Conservation (phyloP, 2,797 vertebrate species). For the Anableps anableps region DNA sequence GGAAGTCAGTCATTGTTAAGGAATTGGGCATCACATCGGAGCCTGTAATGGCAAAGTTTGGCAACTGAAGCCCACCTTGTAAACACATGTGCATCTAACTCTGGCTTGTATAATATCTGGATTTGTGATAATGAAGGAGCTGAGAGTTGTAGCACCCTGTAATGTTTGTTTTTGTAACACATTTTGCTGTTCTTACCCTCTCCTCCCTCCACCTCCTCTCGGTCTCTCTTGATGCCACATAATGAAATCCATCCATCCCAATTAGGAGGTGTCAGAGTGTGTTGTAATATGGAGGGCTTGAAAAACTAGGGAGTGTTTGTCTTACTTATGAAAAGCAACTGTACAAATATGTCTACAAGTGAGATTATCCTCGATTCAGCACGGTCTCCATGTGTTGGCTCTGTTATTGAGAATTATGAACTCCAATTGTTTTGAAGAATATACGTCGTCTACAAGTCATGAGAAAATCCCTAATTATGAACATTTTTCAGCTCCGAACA, state of each 20-base stretch:
- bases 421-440: background rate
- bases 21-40: constrained; percentile 4
- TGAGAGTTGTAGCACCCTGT: constrained; percentile 41
- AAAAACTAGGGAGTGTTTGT: constrained; percentile 19
- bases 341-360: constrained; percentile 15
- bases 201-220: constrained; percentile 51
- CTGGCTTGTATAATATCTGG: constrained; percentile 24
- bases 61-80: constrained; percentile 34
- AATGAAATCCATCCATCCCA: constrained; percentile 78
- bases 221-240: constrained; percentile 61
- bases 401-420: background rate
- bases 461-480: background rate
- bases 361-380: background rate
- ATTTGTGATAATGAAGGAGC: constrained; percentile 30
- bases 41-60: background rate
- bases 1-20: constrained; percentile 14
- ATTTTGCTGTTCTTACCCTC: constrained; percentile 38
- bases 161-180: constrained; percentile 74
- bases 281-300: constrained; percentile 33
- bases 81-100: constrained; percentile 35
- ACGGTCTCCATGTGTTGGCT: background rate
- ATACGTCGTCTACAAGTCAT: background rate
- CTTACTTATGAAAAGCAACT: constrained; percentile 41
- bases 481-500: background rate
- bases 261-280: constrained; percentile 70